Evolutionary conservation across 2,113 vertebrate species (phyloP).

Genomic region (Microtus ochrogaster): DNA sequence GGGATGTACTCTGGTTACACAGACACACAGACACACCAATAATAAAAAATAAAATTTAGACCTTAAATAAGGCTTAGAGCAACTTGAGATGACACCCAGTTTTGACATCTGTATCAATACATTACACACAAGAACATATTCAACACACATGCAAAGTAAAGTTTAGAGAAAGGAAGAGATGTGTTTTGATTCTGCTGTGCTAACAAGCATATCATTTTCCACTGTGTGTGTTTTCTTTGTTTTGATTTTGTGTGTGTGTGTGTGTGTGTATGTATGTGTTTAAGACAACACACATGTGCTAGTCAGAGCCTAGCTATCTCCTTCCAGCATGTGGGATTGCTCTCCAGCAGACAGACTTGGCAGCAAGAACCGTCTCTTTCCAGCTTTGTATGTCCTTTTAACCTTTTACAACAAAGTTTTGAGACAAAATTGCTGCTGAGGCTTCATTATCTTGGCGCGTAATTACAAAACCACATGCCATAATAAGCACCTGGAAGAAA

Average conservation of each 20-base stretch:
- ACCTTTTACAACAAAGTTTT: neutral
- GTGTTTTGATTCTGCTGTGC: neutral
- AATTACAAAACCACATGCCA: neutral
- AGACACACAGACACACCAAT: no score
- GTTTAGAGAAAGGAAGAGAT: neutral
- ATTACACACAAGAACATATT: neutral
- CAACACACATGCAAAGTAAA: neutral
- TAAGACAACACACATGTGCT: neutral
- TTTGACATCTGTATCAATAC: neutral
- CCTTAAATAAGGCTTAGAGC: neutral
- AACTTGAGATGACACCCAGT: neutral
- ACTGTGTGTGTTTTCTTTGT: conserved; percentile 7
- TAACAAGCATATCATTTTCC: neutral
- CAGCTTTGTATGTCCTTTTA: conserved; percentile 24
- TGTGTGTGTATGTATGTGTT: neutral
- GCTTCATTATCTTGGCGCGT: neutral
- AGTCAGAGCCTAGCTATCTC: neutral
- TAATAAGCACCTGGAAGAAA: neutral
- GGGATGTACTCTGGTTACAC: neutral
- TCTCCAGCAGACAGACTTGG: neutral
- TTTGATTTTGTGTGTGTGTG: neutral
- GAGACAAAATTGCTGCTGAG: neutral
- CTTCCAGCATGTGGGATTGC: neutral
- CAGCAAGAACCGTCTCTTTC: neutral
- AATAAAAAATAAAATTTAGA: neutral